These are phyloP conservation scores for Sisor rabdophorus DNA, from an alignment of 2,113 vertebrate genomes.

Conservation along the genomic window DNA sequence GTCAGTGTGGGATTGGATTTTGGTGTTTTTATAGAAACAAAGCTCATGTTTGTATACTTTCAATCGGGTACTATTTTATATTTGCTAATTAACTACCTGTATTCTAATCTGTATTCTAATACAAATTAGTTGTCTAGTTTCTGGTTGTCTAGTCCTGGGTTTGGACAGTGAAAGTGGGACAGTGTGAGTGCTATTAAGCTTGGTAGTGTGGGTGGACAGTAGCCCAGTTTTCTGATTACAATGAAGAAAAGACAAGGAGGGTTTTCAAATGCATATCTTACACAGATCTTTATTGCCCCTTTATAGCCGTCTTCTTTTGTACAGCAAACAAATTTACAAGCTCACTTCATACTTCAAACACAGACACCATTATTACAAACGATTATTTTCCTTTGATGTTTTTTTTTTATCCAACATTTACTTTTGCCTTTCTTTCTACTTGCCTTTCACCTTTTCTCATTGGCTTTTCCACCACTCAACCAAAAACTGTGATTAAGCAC, in stretches of 20 bases:
- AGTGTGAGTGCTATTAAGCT: too few species aligned
- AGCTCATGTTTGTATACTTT: too few species aligned
- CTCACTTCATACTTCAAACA: constrained; percentile 46
- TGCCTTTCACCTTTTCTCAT: constrained; percentile 42
- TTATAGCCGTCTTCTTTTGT: constrained; percentile 50
- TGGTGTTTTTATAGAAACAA: too few species aligned
- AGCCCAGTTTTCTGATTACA: neutral
- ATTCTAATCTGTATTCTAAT: too few species aligned
- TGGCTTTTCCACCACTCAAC: constrained; percentile 45
- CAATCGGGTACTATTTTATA: too few species aligned
- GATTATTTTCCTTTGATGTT: constrained; percentile 40
- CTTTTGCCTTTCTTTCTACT: constrained; percentile 53
- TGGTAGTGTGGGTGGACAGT: neutral
- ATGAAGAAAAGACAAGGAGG: constrained; percentile 27
- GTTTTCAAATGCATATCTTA: constrained; percentile 67
- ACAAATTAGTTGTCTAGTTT: too few species aligned
- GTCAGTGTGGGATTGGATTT: too few species aligned
- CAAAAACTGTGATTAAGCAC: neutral
- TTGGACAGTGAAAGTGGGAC: too few species aligned
- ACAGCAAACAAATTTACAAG: constrained; percentile 58
- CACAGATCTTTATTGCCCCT: constrained; percentile 71
- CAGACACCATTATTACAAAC: constrained; percentile 28
- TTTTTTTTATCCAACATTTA: constrained; percentile 37
- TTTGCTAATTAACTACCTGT: too few species aligned
- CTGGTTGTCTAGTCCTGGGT: too few species aligned